Evolutionary conservation across 2,888 invertebrate genomes (phyloP).

Genomic region (Tinea pellionella): DNA sequence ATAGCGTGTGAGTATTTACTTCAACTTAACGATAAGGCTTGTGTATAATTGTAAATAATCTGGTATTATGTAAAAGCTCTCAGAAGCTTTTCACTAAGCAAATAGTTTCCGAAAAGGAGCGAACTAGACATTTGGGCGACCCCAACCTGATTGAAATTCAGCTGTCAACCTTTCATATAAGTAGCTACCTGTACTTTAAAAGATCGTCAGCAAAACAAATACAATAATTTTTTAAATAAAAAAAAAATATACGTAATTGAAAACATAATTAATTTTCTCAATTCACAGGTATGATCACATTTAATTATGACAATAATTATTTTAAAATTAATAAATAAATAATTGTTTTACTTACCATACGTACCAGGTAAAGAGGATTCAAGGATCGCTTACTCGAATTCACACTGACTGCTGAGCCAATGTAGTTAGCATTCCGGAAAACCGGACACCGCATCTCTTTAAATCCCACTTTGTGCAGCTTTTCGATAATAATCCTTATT

Average conservation of each 20-base stretch:
- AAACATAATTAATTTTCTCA: not conserved
- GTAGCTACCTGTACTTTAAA: not conserved
- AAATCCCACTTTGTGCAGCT: not conserved
- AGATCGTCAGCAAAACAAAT: not conserved
- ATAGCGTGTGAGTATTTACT: not conserved
- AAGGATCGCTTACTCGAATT: constrained; percentile 10
- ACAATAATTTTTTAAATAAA: not conserved
- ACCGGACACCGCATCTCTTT: not conserved
- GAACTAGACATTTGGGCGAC: not conserved
- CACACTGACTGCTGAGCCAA: constrained; percentile 4
- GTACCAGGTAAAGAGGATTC: not conserved
- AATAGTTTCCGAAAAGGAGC: not conserved
- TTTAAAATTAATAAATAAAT: not conserved
- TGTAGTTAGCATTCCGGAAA: constrained; percentile 3
- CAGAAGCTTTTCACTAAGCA: constrained; percentile 12
- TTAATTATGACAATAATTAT: too few species aligned
- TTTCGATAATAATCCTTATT: not conserved
- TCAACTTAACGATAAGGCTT: not conserved
- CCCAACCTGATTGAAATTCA: constrained; percentile 12
- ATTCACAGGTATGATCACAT: too few species aligned
- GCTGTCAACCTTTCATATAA: constrained; percentile 12
- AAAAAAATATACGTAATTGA: not conserved
- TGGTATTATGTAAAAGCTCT: not conserved
- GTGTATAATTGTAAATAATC: constrained; percentile 1
- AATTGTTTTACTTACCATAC: constrained; percentile 1